Conservation (phyloP, 1,140 invertebrate species). For the Homalodisca vitripennis region DNA sequence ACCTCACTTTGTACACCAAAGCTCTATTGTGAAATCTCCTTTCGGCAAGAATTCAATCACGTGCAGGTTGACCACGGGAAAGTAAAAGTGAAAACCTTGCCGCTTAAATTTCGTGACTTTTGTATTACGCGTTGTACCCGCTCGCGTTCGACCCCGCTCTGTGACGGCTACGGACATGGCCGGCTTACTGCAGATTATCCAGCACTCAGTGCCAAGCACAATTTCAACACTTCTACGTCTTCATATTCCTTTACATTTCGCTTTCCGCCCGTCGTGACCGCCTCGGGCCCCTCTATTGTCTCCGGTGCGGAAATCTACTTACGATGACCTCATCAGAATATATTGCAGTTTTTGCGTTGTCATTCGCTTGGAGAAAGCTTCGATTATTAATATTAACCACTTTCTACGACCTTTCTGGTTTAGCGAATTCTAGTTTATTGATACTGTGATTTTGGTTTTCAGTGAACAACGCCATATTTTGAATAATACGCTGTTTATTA, state of each 20-base stretch:
- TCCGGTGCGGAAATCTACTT: neutral
- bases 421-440: neutral
- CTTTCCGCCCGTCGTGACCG: neutral
- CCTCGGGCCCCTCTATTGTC: neutral
- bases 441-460: neutral
- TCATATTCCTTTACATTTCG: neutral
- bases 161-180: neutral
- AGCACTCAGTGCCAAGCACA: neutral
- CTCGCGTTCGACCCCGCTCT: neutral
- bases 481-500: too few species aligned
- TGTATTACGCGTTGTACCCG: neutral
- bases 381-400: constrained; percentile 10
- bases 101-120: constrained; percentile 11
- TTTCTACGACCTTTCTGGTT: constrained; percentile 4
- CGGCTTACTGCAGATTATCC: neutral
- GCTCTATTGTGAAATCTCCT: too few species aligned
- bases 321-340: neutral
- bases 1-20: too few species aligned
- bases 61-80: neutral
- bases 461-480: neutral
- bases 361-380: constrained; percentile 1
- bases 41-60: too few species aligned
- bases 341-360: constrained; percentile 5
- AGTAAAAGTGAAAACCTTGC: constrained; percentile 12
- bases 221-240: constrained; percentile 7